Base-by-base conservation (phyloP, 1,140 invertebrate species). In the Phortica variegata region DNA sequence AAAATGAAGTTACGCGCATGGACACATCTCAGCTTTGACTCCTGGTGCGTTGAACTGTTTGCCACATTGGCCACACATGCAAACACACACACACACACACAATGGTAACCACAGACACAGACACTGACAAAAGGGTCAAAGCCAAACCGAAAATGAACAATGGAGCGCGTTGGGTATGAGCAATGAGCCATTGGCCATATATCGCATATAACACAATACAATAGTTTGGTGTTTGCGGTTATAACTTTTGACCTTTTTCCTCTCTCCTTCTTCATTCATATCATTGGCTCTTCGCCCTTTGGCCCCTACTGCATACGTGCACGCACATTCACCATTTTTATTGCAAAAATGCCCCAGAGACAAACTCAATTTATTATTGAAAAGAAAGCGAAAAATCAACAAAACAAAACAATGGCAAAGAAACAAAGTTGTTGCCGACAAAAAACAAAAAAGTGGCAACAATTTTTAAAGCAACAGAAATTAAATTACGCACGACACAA, bases 291-390 rank as follows among this genome's bases (percentile, higher is more conserved):
- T n/a, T n/a, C n/a, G n/a, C n/a, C n/a, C n/a, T n/a, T n/a, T n/a
- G n/a, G n/a, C n/a, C n/a, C n/a, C n/a, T n/a, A n/a, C n/a, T n/a
- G n/a, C n/a, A n/a, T n/a, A n/a, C n/a, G n/a, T n/a, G n/a, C n/a
- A n/a, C n/a, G n/a, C n/a, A n/a, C n/a, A n/a, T n/a, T 54, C 52
- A 59, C 57, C 34, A 21, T 36, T 16, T 23, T 23, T 13, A 43
- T 39, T 19, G 18, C 29, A 12, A 23, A 15, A 39, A 17, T 37
- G 18, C 33, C 54, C 63, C 60, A 47, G 26, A 10, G 65, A 68
- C 52, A 61, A 60, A 68, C 60, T 68, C 65, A 68, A 68, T 69
- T 68, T 68, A 68, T 68, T 68, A 68, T 68, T 68, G 63, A 57
- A 48, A 46, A 56, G 52, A 37, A 34, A 34, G 13, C 40, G 46